These are phyloP conservation scores for Zoanthus gigantus DNA, from an alignment of 92 coral and sea anemone genomes.

Conservation along the genomic window DNA sequence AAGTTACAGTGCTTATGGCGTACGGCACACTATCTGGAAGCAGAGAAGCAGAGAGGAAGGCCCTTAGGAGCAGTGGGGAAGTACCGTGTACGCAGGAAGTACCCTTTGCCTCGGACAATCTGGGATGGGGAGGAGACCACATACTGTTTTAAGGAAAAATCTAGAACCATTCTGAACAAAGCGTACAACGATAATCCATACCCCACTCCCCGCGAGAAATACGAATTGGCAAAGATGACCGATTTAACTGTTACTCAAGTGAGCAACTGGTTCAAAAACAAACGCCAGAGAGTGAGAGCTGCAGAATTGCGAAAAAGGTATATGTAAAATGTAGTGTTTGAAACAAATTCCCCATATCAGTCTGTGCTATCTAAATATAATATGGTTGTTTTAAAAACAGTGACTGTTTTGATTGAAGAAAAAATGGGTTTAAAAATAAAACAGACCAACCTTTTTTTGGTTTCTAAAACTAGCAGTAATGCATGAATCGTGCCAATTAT, in stretches of 20 bases:
- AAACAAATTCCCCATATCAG: not conserved
- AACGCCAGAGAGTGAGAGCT: slow-evolving; percentile 88
- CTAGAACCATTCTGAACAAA: slow-evolving; percentile 87
- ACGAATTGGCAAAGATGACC: slow-evolving; percentile 89
- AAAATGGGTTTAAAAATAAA: not conserved
- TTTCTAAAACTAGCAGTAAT: not conserved
- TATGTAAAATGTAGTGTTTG: not conserved
- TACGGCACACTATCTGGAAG: slow-evolving; percentile 93
- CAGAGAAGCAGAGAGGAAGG: slow-evolving; percentile 87
- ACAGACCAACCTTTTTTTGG: not conserved
- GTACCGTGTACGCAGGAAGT: slow-evolving; percentile 93
- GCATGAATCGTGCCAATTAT: not conserved
- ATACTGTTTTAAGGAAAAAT: slow-evolving; percentile 93
- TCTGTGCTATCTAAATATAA: not conserved
- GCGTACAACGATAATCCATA: slow-evolving; percentile 90
- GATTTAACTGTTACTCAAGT: slow-evolving; percentile 91
- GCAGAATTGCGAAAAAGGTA: slow-evolving; percentile 92
- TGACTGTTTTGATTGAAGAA: not conserved
- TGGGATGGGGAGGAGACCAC: slow-evolving; percentile 96
- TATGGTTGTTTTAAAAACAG: not conserved
- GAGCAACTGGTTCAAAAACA: slow-evolving; percentile 94
- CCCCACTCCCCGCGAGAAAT: slow-evolving; percentile 90
- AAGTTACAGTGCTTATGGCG: slow-evolving; percentile 91
- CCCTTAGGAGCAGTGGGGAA: slow-evolving; percentile 96
- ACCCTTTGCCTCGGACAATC: slow-evolving; percentile 93